Conservation (phyloP, 2,797 vertebrate species). For the Heliangelus exortis region DNA sequence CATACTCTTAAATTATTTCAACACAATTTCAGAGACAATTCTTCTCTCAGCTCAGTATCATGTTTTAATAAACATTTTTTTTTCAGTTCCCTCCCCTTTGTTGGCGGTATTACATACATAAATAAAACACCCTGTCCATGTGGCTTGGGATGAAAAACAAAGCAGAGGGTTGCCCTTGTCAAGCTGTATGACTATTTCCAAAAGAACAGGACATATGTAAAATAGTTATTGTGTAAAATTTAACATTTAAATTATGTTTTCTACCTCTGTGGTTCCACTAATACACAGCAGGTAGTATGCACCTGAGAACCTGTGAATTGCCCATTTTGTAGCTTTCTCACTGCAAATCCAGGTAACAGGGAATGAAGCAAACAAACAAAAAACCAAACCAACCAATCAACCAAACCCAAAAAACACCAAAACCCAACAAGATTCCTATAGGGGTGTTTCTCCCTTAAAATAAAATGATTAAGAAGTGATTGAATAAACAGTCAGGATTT, state of each 20-base stretch:
- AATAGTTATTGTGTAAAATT: not conserved
- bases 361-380: not conserved
- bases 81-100: not conserved
- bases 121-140: not conserved
- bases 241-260: not conserved
- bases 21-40: not conserved
- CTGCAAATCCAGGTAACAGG: not conserved
- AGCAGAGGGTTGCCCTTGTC: not conserved
- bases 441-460: not conserved
- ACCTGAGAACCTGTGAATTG: not conserved
- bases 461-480: not conserved
- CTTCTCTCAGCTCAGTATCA: not conserved
- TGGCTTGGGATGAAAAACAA: not conserved
- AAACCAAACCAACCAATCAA: not conserved
- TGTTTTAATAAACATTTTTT: not conserved
- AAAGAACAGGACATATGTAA: not conserved
- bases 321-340: not conserved
- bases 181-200: not conserved
- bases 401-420: no score
- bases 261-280: not conserved
- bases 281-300: not conserved
- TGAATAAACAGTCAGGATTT: not conserved
- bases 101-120: rapidly evolving
- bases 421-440: not conserved
- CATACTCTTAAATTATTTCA: not conserved